Percentiles rank a stretch among this genome's conserved stretches.
phyloP scores from a whole-genome alignment of 37 sponge, comb jelly and placozoan species.

The Halichondria panicea region DNA sequence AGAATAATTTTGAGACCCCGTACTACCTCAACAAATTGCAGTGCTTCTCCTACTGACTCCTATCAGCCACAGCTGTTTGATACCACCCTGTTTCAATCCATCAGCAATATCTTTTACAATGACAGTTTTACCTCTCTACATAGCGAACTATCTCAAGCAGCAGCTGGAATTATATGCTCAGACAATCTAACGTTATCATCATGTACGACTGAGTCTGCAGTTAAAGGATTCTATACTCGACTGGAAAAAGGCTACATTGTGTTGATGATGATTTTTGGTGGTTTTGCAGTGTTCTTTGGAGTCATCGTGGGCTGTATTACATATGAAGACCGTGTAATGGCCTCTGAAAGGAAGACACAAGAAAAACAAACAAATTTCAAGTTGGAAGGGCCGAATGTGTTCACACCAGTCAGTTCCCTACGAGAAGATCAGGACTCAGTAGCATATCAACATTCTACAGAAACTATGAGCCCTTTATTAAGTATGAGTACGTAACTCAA shows the following conservation, averaged over 20 bases:
- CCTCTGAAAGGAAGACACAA: neutral
- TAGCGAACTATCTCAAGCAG: constrained; percentile 2
- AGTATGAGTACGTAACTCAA: too few relatives aligned
- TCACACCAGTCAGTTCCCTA: neutral
- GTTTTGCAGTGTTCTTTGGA: neutral
- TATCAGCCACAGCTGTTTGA: neutral
- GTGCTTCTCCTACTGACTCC: neutral
- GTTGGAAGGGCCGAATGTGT: neutral
- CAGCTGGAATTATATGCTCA: constrained; percentile 7
- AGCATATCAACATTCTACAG: neutral
- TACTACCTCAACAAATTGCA: neutral
- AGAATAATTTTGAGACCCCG: neutral
- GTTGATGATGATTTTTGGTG: neutral
- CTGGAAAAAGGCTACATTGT: constrained; percentile 17
- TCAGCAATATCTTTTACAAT: neutral
- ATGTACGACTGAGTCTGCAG: neutral
- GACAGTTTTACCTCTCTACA: neutral
- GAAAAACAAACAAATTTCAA: neutral
- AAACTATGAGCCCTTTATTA: too few relatives aligned
- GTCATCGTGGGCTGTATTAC: constrained; percentile 6
- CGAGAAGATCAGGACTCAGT: neutral
- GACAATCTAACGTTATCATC: neutral
- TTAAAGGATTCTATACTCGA: constrained; percentile 12
- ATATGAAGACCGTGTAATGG: constrained; percentile 30
- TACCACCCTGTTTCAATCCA: neutral